These are phyloP conservation scores for Micropterix aruncella DNA, from an alignment of 2,888 invertebrate species.

Conservation along the genomic window DNA sequence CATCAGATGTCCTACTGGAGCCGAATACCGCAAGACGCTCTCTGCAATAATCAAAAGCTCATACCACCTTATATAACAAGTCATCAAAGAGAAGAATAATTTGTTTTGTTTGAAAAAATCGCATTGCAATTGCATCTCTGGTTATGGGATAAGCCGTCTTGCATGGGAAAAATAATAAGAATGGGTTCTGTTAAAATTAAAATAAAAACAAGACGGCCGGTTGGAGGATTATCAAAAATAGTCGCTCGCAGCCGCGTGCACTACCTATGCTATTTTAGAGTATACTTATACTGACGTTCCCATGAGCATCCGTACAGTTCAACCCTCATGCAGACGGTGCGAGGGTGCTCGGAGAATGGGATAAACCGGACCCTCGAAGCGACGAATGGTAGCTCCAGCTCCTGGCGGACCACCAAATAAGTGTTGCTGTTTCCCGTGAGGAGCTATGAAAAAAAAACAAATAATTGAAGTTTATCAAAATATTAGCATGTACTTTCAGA, in stretches of 20 bases:
- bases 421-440: constrained; percentile 66
- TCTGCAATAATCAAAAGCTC: constrained; percentile 32
- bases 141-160: not conserved
- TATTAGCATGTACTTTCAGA: too few species aligned
- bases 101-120: too few species aligned
- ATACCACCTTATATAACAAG: constrained; percentile 1
- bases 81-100: not conserved
- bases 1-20: constrained; percentile 48
- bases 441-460: constrained; percentile 36
- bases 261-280: not conserved
- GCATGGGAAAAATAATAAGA: not conserved
- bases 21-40: constrained; percentile 49
- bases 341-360: constrained; percentile 71
- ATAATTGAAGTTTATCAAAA: too few species aligned
- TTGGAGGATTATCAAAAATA: constrained; percentile 3
- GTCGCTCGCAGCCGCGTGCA: constrained; percentile 2
- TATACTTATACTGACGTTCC: constrained; percentile 29
- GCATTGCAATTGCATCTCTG: too few species aligned
- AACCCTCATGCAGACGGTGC: constrained; percentile 86
- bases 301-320: constrained; percentile 75
- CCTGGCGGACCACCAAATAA: constrained; percentile 53
- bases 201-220: constrained; percentile 3
- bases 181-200: constrained; percentile 3
- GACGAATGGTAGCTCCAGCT: constrained; percentile 70
- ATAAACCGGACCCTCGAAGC: constrained; percentile 78